Percentiles rank a stretch among this genome's conserved stretches.
Conservation (phyloP, 2,797 vertebrate species). For the Crenichthys baileyi region DNA sequence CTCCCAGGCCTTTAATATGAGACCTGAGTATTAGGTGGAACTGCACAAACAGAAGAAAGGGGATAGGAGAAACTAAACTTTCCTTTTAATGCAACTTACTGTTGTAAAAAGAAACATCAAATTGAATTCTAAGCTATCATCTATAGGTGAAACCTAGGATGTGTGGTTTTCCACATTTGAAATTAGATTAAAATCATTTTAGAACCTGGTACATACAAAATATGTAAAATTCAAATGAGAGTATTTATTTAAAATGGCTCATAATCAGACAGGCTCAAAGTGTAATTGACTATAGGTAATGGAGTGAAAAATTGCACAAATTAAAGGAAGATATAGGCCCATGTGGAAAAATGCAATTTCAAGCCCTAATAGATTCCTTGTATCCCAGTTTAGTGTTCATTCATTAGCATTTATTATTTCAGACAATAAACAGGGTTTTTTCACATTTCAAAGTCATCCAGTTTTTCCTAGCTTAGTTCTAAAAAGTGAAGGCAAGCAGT, state of each 20-base stretch:
- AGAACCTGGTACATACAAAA: not conserved
- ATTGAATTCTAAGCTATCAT: not conserved
- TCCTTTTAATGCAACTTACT: not conserved
- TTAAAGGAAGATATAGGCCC: slow-evolving; percentile 7
- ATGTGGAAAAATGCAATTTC: slow-evolving; percentile 15
- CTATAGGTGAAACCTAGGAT: not conserved
- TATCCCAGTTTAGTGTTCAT: slow-evolving; percentile 7
- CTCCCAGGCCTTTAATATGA: not conserved
- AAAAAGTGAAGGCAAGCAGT: slow-evolving; percentile 9
- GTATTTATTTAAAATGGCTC: not conserved
- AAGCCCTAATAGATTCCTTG: slow-evolving; percentile 12
- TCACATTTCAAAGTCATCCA: slow-evolving; percentile 7
- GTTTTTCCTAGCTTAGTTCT: slow-evolving; percentile 9
- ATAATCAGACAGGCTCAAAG: slow-evolving; percentile 10
- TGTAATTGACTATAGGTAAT: slow-evolving; percentile 13
- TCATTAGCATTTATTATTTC: slow-evolving; percentile 14
- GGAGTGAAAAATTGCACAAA: slow-evolving; percentile 15
- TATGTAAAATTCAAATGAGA: not conserved
- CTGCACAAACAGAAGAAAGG: not conserved
- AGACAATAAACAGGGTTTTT: slow-evolving; percentile 20
- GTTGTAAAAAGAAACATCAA: not conserved
- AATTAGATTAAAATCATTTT: not conserved
- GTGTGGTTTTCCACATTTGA: no score
- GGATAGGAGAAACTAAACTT: not conserved
- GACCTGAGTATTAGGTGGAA: not conserved